These are phyloP conservation scores for Yasuhikotakia modesta DNA, from an alignment of 2,797 vertebrate species.

Conservation along the genomic window DNA sequence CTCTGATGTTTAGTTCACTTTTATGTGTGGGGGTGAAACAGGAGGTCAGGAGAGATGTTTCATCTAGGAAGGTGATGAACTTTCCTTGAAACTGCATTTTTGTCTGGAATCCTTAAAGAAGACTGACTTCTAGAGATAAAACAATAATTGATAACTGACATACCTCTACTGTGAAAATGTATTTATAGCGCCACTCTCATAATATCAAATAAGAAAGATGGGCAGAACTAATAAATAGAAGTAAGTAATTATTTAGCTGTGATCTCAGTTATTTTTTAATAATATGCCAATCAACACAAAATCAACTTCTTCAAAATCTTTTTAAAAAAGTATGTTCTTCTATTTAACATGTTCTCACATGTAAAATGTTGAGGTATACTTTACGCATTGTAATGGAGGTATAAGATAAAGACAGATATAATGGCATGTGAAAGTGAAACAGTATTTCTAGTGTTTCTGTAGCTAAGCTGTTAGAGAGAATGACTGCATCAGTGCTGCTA, in stretches of 20 bases:
- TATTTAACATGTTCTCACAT: no score
- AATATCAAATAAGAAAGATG: neutral
- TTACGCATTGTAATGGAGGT: no score
- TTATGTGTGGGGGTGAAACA: slow-evolving; percentile 67
- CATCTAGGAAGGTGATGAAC: neutral
- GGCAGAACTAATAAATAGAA: slow-evolving; percentile 20
- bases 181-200: no score
- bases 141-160: neutral
- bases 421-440: no score
- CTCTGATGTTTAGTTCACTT: slow-evolving; percentile 65
- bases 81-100: slow-evolving; percentile 19
- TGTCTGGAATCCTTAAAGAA: neutral
- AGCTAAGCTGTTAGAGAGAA: no score
- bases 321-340: no score
- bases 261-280: neutral
- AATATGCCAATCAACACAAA: slow-evolving; percentile 37
- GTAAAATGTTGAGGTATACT: no score
- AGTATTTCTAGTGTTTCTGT: no score
- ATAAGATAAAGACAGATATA: neutral
- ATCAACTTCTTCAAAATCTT: no score
- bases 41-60: slow-evolving; percentile 68
- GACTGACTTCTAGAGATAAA: slow-evolving; percentile 23
- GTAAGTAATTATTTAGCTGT: slow-evolving; percentile 29
- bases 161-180: no score
- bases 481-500: slow-evolving; percentile 50